Conservation (phyloP, 2,113 vertebrate species). For the Dryoscopus gambensis region DNA sequence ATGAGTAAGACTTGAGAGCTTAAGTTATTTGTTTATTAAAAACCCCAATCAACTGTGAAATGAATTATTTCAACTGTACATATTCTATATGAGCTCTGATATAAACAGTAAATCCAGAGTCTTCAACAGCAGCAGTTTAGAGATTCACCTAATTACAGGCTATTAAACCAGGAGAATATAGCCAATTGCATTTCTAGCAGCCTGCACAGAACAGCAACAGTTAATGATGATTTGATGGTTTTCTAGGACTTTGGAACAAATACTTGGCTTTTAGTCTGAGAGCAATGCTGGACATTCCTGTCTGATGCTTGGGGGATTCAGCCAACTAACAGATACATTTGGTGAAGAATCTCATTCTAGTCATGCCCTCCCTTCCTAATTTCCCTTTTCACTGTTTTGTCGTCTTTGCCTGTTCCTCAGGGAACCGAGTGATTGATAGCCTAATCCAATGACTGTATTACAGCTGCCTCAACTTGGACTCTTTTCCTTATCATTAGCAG, state of each 20-base stretch:
- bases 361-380: conserved; percentile 78
- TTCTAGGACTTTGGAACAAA: conserved; percentile 41
- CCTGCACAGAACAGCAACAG: not conserved
- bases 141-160: not conserved
- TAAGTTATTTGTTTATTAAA: not conserved
- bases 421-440: conserved; percentile 85
- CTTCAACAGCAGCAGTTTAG: not conserved
- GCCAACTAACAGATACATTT: conserved; percentile 68
- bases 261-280: conserved; percentile 36
- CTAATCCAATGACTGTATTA: conserved; percentile 86
- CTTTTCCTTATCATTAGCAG: conserved; percentile 90
- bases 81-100: not conserved
- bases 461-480: conserved; percentile 80
- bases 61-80: not conserved
- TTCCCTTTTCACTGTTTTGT: conserved; percentile 82
- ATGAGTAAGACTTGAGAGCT: not conserved
- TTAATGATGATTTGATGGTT: conserved; percentile 20
- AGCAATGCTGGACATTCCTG: conserved; percentile 42
- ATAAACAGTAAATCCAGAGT: not conserved
- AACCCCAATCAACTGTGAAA: not conserved
- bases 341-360: conserved; percentile 78
- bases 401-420: conserved; percentile 76
- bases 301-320: conserved; percentile 62
- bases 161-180: not conserved
- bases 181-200: not conserved